Evolutionary conservation across 1,140 invertebrate genomes (phyloP), one percentile per base, ranked within the genome.

Genomic region (Ephestia elutella): DNA sequence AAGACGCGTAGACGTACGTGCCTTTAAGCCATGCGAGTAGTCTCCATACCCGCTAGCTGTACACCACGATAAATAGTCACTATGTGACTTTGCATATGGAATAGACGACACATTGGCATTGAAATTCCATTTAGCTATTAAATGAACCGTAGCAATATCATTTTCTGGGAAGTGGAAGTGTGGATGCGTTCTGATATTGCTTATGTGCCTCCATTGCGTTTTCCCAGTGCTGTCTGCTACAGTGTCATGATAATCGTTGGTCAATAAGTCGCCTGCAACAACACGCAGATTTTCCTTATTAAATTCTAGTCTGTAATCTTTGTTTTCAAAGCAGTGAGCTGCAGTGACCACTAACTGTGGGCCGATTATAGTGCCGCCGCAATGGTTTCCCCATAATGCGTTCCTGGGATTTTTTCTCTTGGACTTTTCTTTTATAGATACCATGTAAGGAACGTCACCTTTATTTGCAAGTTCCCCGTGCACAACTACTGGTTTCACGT

Each of bases 301-400:
- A n/a, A n/a, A 69, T 51, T 56, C 49, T 32, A 73, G 80, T 18
- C 57, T 68, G 49, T 70, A 83, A 44, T 78, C 50, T 11, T 70
- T 60, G 5, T 57, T 60, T 67, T 83, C 80, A 20, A 83, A 83
- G 44, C 80, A 83, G 49, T 83, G 80, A 0, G 80, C 80, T 0
- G 78, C 80, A 44, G 80, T 76, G 2, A 83, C 21, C 0, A 82
- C 71, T 10, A 62, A 75, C 0, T 5, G 7, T 35, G 60, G 50
- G 11, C 58, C 48, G 11, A 83, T 80, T n/a, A 83, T 83, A 50
- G 75, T 81, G 5, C 80, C 77, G 0, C 80, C 80, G 20, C 80
- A 83, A 1, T 80, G 54, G 49, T 74, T 83, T 15, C 50, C 70
- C 76, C 78, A 82, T 18, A n/a, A 74, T 21, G 53, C 50, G 9